Conservation (phyloP, 2,113 vertebrate species). For the Paradisaea rubra region DNA sequence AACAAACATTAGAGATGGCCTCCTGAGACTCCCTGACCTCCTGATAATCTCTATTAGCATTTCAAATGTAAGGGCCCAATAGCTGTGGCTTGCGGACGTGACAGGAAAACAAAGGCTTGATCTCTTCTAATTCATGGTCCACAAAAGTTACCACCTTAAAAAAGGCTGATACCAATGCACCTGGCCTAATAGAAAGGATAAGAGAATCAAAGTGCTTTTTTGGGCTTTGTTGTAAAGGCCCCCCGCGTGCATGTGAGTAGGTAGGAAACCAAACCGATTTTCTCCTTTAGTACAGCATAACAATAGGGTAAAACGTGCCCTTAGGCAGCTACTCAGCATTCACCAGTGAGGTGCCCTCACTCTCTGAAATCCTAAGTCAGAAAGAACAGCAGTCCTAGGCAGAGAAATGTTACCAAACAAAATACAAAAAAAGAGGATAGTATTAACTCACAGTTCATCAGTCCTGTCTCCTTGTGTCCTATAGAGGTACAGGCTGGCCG, state of each 20-base stretch:
- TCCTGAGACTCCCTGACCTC: not conserved
- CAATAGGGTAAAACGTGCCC: not conserved
- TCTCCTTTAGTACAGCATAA: not conserved
- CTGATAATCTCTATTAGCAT: constrained; percentile 55
- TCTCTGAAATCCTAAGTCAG: not conserved
- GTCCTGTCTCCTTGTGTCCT: not conserved
- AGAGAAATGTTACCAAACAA: not conserved
- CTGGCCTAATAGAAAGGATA: not conserved
- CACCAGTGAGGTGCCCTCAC: not conserved
- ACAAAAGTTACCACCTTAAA: not conserved
- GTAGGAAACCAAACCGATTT: not conserved
- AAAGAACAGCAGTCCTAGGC: not conserved
- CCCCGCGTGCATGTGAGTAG: not conserved
- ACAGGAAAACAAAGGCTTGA: constrained; percentile 28
- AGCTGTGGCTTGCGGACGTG: not conserved
- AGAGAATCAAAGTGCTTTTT: not conserved
- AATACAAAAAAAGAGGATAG: not conserved
- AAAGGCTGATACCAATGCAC: not conserved
- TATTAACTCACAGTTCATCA: not conserved
- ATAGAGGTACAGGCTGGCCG: not conserved
- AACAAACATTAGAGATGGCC: not conserved
- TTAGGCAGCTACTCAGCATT: not conserved
- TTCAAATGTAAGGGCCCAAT: constrained; percentile 28
- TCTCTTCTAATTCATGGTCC: constrained; percentile 20
- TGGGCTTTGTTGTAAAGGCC: not conserved